Conservation (phyloP, 2,113 vertebrate species). For the Dinomys branickii region DNA sequence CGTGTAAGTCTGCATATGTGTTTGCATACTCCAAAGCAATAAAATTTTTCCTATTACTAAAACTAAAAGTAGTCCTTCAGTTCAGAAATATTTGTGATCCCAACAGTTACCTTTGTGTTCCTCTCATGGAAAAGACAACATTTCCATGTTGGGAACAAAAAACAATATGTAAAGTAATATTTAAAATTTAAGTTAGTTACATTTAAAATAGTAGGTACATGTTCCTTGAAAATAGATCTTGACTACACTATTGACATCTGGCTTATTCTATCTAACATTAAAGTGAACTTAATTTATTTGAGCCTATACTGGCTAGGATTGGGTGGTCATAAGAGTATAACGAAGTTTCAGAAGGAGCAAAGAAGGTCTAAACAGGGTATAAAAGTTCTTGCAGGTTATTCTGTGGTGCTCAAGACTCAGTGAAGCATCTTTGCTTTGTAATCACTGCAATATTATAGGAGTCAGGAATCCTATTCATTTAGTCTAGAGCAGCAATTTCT, state of each 20-base stretch:
- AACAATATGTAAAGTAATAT: neutral
- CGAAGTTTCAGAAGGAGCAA: neutral
- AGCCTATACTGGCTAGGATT: neutral
- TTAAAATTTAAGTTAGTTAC: neutral
- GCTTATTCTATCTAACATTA: neutral
- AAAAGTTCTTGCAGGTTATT: neutral
- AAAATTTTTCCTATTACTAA: neutral
- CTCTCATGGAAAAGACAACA: neutral
- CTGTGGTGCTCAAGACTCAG: neutral
- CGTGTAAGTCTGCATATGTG: neutral
- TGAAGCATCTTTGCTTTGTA: neutral
- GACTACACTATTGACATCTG: neutral
- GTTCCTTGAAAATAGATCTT: neutral
- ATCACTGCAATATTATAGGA: neutral
- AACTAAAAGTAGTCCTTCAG: neutral
- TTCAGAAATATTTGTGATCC: neutral
- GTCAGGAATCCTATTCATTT: neutral
- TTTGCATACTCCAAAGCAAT: neutral
- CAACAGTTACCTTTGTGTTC: neutral
- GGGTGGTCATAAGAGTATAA: neutral
- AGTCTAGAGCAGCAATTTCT: neutral
- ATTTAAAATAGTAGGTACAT: neutral
- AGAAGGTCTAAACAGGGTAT: too few relatives aligned
- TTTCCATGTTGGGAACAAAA: neutral
- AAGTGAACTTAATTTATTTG: neutral